Percentiles rank a stretch among this genome's conserved stretches.
These are phyloP conservation scores for Danaus plexippus DNA, from an alignment of 1,140 invertebrate species.

Conservation along the genomic window DNA sequence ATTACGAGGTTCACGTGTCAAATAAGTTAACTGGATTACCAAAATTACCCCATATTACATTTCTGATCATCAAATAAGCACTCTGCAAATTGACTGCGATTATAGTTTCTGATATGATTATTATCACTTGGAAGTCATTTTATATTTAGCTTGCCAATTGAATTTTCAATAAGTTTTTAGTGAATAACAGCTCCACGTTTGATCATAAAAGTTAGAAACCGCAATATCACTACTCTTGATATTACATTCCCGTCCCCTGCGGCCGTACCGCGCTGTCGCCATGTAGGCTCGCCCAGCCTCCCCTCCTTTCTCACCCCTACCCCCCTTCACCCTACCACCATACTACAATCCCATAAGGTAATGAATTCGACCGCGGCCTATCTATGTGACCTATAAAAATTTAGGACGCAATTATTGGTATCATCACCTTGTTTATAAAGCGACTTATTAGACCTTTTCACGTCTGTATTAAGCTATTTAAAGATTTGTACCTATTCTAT, in stretches of 20 bases:
- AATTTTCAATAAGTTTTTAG: conserved; percentile 39
- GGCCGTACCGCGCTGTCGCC: conserved; percentile 41
- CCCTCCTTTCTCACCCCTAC: conserved; percentile 19
- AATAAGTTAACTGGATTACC: neutral
- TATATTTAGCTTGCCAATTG: conserved; percentile 25
- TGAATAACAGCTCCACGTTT: conserved; percentile 28
- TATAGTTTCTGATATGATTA: conserved; percentile 11
- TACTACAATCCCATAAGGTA: conserved; percentile 45
- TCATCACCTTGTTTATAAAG: conserved; percentile 17
- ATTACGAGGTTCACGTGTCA: too few species aligned
- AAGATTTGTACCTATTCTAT: too few species aligned
- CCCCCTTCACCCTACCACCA: conserved; percentile 25
- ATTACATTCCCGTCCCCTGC: conserved; percentile 52
- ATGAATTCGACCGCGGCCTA: conserved; percentile 54
- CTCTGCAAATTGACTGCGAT: conserved; percentile 14
- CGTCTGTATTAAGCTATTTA: too few species aligned
- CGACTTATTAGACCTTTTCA: conserved; percentile 12
- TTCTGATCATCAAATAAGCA: conserved; percentile 8
- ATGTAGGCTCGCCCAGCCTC: conserved; percentile 31
- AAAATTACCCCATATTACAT: neutral
- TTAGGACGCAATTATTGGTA: conserved; percentile 46
- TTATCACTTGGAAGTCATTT: conserved; percentile 19
- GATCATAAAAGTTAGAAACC: conserved; percentile 52
- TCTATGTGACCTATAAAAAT: conserved; percentile 57
- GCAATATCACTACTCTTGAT: conserved; percentile 62